These are phyloP conservation scores for Tetranychus piercei DNA, from an alignment of 2,888 invertebrate species.

Conservation along the genomic window DNA sequence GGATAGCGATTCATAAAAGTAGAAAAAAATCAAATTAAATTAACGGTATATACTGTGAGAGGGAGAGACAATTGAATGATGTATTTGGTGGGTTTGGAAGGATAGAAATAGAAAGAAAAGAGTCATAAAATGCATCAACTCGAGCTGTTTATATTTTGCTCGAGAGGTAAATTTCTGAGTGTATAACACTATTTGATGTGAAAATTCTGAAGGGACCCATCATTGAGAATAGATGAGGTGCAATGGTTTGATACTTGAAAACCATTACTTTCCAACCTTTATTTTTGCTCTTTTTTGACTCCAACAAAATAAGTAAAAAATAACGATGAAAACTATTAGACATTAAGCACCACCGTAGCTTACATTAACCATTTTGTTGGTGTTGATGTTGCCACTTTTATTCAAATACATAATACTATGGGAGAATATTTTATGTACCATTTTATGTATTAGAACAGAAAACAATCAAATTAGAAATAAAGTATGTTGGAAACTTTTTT, in stretches of 20 bases:
- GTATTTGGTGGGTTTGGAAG: neutral
- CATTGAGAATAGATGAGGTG: neutral
- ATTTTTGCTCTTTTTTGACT: neutral
- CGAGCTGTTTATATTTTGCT: neutral
- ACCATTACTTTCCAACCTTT: slow-evolving; percentile 1
- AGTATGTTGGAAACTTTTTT: neutral
- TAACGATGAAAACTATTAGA: neutral
- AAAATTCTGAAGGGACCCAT: neutral
- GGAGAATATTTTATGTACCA: neutral
- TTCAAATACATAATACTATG: neutral
- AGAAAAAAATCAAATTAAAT: neutral
- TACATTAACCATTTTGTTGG: neutral
- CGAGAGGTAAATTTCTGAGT: neutral
- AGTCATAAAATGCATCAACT: too few relatives aligned
- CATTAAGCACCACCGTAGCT: neutral
- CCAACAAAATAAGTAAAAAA: neutral
- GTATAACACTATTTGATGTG: neutral
- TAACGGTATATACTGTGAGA: neutral
- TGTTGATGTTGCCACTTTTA: slow-evolving; percentile 1
- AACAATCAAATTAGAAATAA: neutral
- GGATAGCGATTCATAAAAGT: neutral
- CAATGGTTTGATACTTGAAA: neutral
- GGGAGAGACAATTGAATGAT: neutral
- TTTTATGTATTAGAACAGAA: neutral
- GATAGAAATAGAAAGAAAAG: neutral